phyloP scores from a whole-genome alignment of 2,797 vertebrate species.

The Sebastes hubbsi region DNA sequence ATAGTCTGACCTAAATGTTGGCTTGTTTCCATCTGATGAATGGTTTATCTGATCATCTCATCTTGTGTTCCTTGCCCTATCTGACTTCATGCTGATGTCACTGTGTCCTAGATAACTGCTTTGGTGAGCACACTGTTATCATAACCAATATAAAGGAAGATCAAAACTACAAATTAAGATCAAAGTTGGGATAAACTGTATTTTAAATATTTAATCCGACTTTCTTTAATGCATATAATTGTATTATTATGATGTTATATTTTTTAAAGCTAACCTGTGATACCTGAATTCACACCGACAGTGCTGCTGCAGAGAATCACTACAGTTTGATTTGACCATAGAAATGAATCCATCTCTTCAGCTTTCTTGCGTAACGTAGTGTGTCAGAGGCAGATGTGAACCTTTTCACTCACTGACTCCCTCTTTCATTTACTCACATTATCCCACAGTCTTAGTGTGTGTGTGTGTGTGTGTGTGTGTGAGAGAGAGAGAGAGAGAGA shows the following conservation, averaged over 20 bases:
- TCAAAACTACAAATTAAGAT: neutral
- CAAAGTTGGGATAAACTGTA: neutral
- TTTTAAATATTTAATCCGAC: neutral
- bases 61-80: neutral
- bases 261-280: neutral
- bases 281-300: neutral
- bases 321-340: neutral
- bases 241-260: neutral
- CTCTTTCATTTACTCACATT: slow-evolving; percentile 35
- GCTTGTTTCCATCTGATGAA: neutral
- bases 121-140: too few relatives aligned
- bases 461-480: slow-evolving; percentile 20
- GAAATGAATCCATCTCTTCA: slow-evolving; percentile 27
- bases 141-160: neutral
- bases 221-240: neutral
- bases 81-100: neutral
- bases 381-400: slow-evolving; percentile 32
- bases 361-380: neutral
- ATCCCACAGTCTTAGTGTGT: slow-evolving; percentile 33
- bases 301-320: neutral
- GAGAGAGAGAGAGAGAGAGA: neutral
- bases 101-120: neutral
- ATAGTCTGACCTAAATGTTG: neutral
- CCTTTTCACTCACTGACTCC: slow-evolving; percentile 34
- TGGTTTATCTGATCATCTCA: neutral